phyloP scores from a whole-genome alignment of 37 sponge, comb jelly and placozoan genomes.

The Dysidea cf. avara region DNA sequence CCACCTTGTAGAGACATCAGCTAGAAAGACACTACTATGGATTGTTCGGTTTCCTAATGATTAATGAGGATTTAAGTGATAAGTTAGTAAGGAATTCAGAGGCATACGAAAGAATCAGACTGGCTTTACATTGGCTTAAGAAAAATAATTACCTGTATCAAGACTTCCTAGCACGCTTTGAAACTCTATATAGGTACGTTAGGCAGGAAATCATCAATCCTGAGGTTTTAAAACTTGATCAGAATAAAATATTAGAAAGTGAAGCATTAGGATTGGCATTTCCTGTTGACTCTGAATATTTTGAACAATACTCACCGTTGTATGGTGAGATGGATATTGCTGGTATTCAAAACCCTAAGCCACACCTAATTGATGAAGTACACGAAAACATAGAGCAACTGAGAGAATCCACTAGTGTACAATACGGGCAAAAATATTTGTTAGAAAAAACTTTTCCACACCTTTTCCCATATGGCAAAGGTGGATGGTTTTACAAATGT shows the following conservation, averaged over 20 bases:
- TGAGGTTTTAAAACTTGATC: neutral
- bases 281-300: neutral
- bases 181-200: neutral
- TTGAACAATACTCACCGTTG: neutral
- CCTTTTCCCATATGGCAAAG: neutral
- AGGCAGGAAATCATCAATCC: neutral
- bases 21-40: conserved; percentile 7
- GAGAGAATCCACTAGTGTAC: neutral
- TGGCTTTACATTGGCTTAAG: neutral
- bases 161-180: neutral
- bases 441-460: neutral
- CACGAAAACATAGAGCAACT: neutral
- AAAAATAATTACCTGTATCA: neutral
- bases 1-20: too few species aligned
- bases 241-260: neutral
- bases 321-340: neutral
- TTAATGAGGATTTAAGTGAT: neutral
- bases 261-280: neutral
- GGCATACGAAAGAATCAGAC: neutral
- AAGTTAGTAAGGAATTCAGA: neutral
- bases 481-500: neutral
- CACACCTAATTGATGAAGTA: neutral
- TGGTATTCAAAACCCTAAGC: neutral
- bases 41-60: neutral
- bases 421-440: neutral